phyloP scores from a whole-genome alignment of 2,797 vertebrate species.

The Distichodus sexfasciatus region DNA sequence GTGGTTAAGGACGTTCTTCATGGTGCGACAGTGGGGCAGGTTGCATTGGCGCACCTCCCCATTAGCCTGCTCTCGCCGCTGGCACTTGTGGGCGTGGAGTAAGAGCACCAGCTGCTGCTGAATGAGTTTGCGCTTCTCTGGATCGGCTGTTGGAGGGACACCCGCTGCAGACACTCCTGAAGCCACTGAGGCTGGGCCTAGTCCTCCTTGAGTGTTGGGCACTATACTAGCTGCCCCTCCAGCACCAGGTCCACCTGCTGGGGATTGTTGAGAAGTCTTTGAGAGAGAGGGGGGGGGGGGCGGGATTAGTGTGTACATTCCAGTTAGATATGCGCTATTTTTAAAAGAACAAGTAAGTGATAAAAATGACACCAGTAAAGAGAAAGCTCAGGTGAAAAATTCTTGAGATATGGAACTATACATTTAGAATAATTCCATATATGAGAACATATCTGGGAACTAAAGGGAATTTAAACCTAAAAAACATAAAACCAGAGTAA shows the following conservation, averaged over 20 bases:
- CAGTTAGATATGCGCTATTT: no score
- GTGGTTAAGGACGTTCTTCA: constrained; percentile 99
- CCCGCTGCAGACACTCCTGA: constrained; percentile 77
- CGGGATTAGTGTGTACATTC: no score
- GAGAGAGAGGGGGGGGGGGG: no score
- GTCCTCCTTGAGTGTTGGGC: constrained; percentile 71
- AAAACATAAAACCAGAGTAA: no score
- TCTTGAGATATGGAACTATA: no score
- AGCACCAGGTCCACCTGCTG: constrained; percentile 70
- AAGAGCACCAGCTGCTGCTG: constrained; percentile 96
- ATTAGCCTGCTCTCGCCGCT: constrained; percentile 92
- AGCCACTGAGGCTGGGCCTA: constrained; percentile 79
- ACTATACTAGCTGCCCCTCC: constrained; percentile 69
- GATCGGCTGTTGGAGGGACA: constrained; percentile 92
- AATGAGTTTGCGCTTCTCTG: constrained; percentile 97
- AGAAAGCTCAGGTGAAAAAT: no score
- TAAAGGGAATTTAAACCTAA: no score
- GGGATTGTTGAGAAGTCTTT: constrained; percentile 84
- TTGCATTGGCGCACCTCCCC: constrained; percentile 94
- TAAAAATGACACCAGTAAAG: no score
- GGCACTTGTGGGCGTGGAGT: constrained; percentile 96
- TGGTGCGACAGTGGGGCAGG: constrained; percentile 95
- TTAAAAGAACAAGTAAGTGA: no score
- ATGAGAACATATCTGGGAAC: no score
- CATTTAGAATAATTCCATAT: no score